Evolutionary conservation across 2,797 vertebrate species (phyloP).

Genomic region (Pseudocheirus occidentalis): DNA sequence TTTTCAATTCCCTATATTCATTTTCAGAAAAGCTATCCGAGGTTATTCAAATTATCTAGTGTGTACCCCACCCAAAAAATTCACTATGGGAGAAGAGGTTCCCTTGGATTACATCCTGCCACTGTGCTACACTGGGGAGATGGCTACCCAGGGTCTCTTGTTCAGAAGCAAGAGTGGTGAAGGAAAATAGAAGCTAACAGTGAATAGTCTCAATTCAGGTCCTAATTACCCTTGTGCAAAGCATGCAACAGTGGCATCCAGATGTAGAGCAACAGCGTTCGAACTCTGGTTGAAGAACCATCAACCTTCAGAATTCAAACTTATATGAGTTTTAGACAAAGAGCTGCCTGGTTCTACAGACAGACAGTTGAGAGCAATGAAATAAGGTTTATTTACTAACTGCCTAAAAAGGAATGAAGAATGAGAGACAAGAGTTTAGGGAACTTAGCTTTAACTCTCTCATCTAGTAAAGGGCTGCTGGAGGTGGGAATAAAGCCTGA

Average conservation of each 20-base stretch:
- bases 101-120: neutral
- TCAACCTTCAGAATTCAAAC: no score
- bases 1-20: neutral
- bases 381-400: neutral
- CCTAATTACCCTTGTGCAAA: neutral
- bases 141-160: neutral
- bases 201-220: neutral
- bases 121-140: neutral
- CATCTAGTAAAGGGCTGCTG: neutral
- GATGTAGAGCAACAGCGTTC: neutral
- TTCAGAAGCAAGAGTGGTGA: neutral
- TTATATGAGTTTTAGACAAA: neutral
- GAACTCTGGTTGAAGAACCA: neutral
- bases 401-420: neutral
- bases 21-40: neutral
- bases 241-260: neutral
- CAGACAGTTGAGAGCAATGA: neutral
- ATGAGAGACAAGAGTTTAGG: neutral
- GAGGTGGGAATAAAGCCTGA: neutral
- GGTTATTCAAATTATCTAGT: neutral
- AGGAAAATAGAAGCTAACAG: neutral
- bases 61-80: no score
- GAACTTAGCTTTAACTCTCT: neutral
- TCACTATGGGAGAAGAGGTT: no score
- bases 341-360: neutral